phyloP scores from a whole-genome alignment of 2,888 invertebrate genomes.

The Cylloceria caligata region DNA sequence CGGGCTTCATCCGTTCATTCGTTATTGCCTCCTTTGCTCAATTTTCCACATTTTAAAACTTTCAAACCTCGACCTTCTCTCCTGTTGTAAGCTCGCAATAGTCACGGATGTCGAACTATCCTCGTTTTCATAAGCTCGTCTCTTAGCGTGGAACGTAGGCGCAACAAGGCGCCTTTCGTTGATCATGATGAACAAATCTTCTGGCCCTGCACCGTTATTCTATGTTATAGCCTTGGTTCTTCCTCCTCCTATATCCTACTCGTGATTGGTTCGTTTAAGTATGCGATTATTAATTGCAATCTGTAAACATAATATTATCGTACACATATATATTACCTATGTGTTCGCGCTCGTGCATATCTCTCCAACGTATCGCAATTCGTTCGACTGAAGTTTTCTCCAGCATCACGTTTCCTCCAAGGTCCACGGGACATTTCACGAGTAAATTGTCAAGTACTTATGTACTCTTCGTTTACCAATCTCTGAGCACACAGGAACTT shows the following conservation, averaged over 20 bases:
- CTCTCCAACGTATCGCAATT: background rate
- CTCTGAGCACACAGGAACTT: background rate
- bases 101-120: slow-evolving; percentile 42
- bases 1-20: background rate
- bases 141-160: too few species aligned
- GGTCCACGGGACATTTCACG: background rate
- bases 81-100: background rate
- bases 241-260: background rate
- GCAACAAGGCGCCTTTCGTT: too few species aligned
- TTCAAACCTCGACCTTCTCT: slow-evolving; percentile 5
- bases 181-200: too few species aligned
- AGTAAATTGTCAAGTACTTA: background rate
- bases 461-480: background rate
- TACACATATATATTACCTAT: background rate
- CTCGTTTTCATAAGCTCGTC: background rate
- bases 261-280: background rate
- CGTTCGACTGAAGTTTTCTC: background rate
- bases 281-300: background rate
- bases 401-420: background rate
- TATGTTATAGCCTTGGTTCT: too few species aligned
- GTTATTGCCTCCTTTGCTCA: slow-evolving; percentile 13
- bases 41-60: slow-evolving; percentile 46
- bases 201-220: too few species aligned
- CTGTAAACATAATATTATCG: background rate
- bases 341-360: background rate